Evolutionary conservation across 2,113 vertebrate species (phyloP).

Genomic region (Plecotus auritus): DNA sequence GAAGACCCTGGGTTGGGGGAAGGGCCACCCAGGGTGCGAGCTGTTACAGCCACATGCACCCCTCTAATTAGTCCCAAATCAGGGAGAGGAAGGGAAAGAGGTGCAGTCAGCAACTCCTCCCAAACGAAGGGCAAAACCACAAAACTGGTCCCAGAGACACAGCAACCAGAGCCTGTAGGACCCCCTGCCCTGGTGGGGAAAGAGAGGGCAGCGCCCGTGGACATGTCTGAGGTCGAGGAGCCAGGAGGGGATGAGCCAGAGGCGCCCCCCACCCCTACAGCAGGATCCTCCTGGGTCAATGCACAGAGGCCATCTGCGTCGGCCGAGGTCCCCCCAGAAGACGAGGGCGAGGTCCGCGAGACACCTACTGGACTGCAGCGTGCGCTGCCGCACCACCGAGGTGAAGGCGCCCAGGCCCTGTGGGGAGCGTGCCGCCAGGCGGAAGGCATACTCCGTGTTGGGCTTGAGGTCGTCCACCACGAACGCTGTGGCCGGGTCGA

Average conservation of each 20-base stretch:
- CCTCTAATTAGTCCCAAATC: rapidly evolving
- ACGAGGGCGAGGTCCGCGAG: conserved; percentile 76
- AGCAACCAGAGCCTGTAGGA: background rate
- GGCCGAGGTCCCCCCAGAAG: conserved; percentile 54
- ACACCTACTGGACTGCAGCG: conserved; percentile 99
- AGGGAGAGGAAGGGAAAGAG: background rate
- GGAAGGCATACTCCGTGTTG: conserved; percentile 95
- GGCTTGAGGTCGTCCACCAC: conserved; percentile 93
- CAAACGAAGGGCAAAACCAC: background rate
- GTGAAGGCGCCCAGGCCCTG: conserved; percentile 97
- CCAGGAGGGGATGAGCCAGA: background rate
- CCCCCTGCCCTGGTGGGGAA: background rate
- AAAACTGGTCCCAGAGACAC: background rate
- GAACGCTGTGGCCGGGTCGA: conserved; percentile 88
- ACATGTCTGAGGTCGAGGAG: rapidly evolving
- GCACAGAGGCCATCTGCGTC: background rate
- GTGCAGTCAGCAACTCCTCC: background rate
- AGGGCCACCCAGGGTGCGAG: background rate
- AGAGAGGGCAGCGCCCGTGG: background rate
- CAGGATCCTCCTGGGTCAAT: conserved; percentile 15
- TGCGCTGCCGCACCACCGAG: conserved; percentile 92
- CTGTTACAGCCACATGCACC: background rate
- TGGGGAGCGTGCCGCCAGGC: conserved; percentile 92
- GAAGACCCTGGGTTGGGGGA: background rate
- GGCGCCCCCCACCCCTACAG: background rate